Conservation (phyloP, 1,140 invertebrate species). For the Leptinotarsa texana region DNA sequence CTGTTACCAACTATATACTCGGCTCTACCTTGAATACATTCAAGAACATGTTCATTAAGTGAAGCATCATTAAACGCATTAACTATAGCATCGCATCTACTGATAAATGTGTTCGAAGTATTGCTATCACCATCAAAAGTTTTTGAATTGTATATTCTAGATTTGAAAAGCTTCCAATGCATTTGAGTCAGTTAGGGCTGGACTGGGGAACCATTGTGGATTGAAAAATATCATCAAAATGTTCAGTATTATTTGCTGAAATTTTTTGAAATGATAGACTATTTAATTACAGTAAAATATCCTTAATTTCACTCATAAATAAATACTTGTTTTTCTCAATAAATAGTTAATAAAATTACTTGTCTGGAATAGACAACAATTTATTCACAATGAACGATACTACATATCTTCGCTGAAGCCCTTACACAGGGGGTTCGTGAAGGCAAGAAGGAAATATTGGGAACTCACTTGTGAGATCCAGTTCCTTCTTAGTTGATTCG, state of each 20-base stretch:
- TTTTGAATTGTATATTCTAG: not conserved
- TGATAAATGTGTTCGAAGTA: constrained; percentile 22
- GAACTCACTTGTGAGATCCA: no score
- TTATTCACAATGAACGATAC: not conserved
- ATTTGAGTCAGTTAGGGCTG: not conserved
- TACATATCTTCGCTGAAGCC: not conserved
- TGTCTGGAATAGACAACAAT: not conserved
- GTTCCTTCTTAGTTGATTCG: no score
- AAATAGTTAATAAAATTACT: not conserved
- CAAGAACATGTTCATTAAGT: constrained; percentile 26
- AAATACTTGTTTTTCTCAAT: not conserved
- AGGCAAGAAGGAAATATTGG: no score
- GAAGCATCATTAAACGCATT: not conserved
- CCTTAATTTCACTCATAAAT: not conserved
- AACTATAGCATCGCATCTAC: constrained; percentile 22
- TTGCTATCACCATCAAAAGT: not conserved
- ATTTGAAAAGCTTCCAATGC: not conserved
- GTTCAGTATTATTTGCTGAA: no score
- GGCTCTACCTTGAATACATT: constrained; percentile 29
- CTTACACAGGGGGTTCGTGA: no score
- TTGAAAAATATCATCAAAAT: not conserved
- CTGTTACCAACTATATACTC: constrained; percentile 26
- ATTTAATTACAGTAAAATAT: no score
- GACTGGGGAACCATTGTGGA: not conserved
- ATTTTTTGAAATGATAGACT: not conserved